Percentiles rank a stretch among this genome's conserved stretches.
Conservation (phyloP, 37 sponge, comb jelly and placozoan species). For the Dysidea cf. avara region DNA sequence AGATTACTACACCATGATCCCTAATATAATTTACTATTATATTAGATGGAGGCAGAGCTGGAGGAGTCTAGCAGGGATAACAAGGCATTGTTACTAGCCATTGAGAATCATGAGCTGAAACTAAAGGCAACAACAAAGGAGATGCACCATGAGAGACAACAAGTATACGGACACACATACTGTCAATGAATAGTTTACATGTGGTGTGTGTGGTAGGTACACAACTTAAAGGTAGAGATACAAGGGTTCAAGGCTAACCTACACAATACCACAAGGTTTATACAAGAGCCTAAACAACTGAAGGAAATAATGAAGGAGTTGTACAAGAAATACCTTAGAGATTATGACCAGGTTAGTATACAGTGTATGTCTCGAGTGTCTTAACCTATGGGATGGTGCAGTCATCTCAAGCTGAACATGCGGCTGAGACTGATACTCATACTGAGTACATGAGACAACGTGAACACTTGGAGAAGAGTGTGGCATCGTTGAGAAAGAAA, state of each 20-base stretch:
- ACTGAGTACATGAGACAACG: constrained; percentile 88
- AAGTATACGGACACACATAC: constrained; percentile 22
- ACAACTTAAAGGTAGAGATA: constrained; percentile 74
- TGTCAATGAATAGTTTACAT: neutral
- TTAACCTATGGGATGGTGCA: neutral
- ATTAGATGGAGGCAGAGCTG: constrained; percentile 92
- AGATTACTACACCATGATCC: too few species aligned
- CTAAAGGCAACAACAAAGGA: constrained; percentile 87
- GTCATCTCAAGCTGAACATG: constrained; percentile 57
- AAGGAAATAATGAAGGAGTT: constrained; percentile 72
- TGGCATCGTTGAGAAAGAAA: constrained; percentile 92
- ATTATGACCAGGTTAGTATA: constrained; percentile 65
- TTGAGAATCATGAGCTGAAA: constrained; percentile 72
- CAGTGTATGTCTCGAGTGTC: neutral
- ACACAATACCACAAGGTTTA: constrained; percentile 73
- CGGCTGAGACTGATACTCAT: constrained; percentile 83
- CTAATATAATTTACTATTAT: too few species aligned
- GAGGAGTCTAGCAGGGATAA: constrained; percentile 73
- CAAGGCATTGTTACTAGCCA: constrained; percentile 69
- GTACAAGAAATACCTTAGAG: constrained; percentile 60
- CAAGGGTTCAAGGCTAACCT: constrained; percentile 82
- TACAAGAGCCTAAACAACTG: constrained; percentile 93
- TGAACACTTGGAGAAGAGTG: constrained; percentile 94
- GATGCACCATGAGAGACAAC: constrained; percentile 79
- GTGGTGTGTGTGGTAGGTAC: constrained; percentile 26